These are phyloP conservation scores for Agrypnia vestita DNA, from an alignment of 1,140 invertebrate species.

Conservation along the genomic window DNA sequence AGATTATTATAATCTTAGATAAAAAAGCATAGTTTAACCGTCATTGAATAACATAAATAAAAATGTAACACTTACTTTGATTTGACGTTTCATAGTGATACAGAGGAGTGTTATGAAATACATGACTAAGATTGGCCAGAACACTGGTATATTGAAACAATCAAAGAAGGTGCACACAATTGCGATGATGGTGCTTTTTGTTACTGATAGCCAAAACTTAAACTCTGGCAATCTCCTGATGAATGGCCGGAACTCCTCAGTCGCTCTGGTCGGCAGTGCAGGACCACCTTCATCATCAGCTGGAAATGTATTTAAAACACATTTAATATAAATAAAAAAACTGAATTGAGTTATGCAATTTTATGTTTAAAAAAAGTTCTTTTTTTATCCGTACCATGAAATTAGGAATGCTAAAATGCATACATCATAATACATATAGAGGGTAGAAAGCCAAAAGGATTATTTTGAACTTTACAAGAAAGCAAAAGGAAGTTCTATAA, in stretches of 20 bases:
- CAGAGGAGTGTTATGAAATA: conserved; percentile 99
- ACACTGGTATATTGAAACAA: conserved; percentile 98
- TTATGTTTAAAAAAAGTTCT: too few species aligned
- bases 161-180: conserved; percentile 97
- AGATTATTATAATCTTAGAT: too few species aligned
- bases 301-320: conserved; percentile 61
- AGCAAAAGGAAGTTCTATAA: too few species aligned
- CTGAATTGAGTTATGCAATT: too few species aligned
- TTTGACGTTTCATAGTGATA: conserved; percentile 99
- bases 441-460: too few species aligned
- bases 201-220: conserved; percentile 99
- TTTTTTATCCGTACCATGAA: too few species aligned
- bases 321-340: too few species aligned
- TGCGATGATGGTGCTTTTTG: conserved; percentile 94
- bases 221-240: conserved; percentile 98
- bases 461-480: too few species aligned
- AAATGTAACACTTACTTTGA: conserved; percentile 84
- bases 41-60: not conserved
- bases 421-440: too few species aligned
- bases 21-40: not conserved
- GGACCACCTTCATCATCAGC: conserved; percentile 88
- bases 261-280: conserved; percentile 92
- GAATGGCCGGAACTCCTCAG: conserved; percentile 99
- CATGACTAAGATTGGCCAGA: conserved; percentile 99
- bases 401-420: too few species aligned